Base-by-base conservation (phyloP, 1,140 invertebrate genomes). In the Temnothorax curvispinosus region DNA sequence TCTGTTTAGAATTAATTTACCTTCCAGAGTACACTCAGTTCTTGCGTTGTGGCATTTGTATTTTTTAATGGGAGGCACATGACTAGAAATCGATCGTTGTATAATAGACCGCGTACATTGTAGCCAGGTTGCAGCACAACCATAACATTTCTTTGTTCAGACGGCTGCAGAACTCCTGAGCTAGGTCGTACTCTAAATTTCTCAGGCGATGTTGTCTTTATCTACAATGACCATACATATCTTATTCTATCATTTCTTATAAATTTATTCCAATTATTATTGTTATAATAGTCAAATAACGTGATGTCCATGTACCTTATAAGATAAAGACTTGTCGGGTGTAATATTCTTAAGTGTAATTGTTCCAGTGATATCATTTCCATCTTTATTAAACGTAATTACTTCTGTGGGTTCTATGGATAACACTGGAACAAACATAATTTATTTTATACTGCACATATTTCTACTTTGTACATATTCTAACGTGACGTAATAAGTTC, bases 121-220 rank as follows among this genome's bases (percentile, higher is more conserved):
- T 95, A 96, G 35, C 96, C 96, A 56, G 95, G 92, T 76, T 96
- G 95, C 21, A 97, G 91, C 58, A 96, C 95, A 13, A 97, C 96
- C 44, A 92, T 96, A 5, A 97, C 94, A 5, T 92, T 94, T 7
- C 95, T 93, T 76, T 94, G 94, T 76, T 95, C 91, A 41, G 85
- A 96, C 27, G 97, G 96, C 3, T 95, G 92, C 52, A 99, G 93
- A 52, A 97, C 94, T 8, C 98, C 98, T 21, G 96, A 97, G 88
- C 98, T 98, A 13, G 98, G 98, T 77, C 98, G 96, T 0, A 99
- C 98, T 62, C 98, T 96, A 94, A 98, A 99, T 94, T 99, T 99
- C 88, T 99, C 98, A 0, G 98, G 98, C 3, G 96, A 95, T 0
- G 96, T 96, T 52, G 96, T 96, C 95, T 98, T 98, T 84, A 98